Base-by-base conservation (phyloP, 1,140 invertebrate genomes). In the Xylocopa sonorina region DNA sequence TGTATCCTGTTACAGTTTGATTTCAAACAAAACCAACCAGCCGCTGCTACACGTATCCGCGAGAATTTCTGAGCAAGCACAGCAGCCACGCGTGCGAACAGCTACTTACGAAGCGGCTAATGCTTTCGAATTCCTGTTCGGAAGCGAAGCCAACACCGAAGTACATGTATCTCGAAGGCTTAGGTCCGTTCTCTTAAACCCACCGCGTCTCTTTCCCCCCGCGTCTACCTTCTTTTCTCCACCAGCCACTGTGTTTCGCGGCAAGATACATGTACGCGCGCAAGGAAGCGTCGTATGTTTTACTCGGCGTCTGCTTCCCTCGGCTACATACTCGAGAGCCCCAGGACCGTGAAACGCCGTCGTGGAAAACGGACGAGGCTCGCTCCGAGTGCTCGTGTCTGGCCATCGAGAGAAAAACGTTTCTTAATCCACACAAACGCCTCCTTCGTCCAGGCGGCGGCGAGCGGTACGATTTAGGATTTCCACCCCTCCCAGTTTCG, bases 361-460 rank as follows among this genome's bases (percentile, higher is more conserved):
- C 57, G 77, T 64, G 71, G 72, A 75, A 67, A 80, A 66, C 53
- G 72, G 60, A 41, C 62, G 71, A 66, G 75, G 75, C n/a, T n/a
- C 62, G 60, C 71, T 63, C 57, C 32, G 62, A 80, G 77, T 73
- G 71, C 51, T 58, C 7, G 71, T n/a, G n/a, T 27, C 43, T 5
- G 51, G 41, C 41, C 62, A 51, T 32, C 58, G 27, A 50, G 63
- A 80, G 78, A 43, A 78, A 63, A 78, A 75, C 72, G 60, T 63
- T 64, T 67, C 53, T 72, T 80, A 75, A 80, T 80, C 72, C 78
- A 32, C 68, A 53, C 75, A 71, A 78, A 46, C 57, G 69, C 77
- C 46, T 63, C 57, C 57, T 62, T 27, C 57, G 57, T 58, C 53
- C 21, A 53, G 58, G 27, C 43, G 58, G 27, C 43, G 48, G 57